Evolutionary conservation across 1,140 invertebrate genomes (phyloP), one percentile per base, ranked within the genome.

Genomic region (Pachypeltis micranthus): DNA sequence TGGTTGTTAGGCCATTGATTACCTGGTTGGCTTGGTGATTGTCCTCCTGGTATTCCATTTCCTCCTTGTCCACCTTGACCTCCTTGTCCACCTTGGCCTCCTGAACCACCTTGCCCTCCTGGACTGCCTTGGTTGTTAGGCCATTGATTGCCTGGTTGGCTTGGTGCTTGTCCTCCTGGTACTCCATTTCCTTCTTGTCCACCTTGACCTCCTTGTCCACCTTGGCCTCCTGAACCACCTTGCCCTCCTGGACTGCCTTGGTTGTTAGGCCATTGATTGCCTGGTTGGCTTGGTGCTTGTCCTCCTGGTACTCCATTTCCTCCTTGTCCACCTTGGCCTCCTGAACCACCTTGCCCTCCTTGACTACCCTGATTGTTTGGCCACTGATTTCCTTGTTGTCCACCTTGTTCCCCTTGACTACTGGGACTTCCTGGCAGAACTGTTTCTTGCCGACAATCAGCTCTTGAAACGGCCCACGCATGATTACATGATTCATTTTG

Each of bases 401-500:
- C 57, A 16, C 24, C 27, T 7, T 57, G 12, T 19, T 28, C 57
- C 31, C 57, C 57, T 29, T 31, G 26, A 34, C 57, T 28, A 16
- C 12, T 27, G 21, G 16, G n/a, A 29, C 25, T 44, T 31, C 58
- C 34, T n/a, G n/a, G n/a, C n/a, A n/a, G n/a, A n/a, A n/a, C 39
- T 1, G 27, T 10, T 29, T 31, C 58, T 24, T 31, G 60, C 55
- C 62, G 31, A 55, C 69, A 70, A 44, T 70, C 70, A 4, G 39
- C 31, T 63, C 69, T 71, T 56, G 77, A 75, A 3, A 81, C 74
- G 51, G 77, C 75, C 71, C 75, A 75, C n/a, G 76, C 73, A 72
- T 85, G 79, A 73, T 85, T 85, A 71, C 83, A 85, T 24, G 75
- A 76, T 63, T 78, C 72, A 27, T 78, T 76, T 54, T 78, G 74